Evolutionary conservation across 2,113 vertebrate species (phyloP).

Genomic region (Corynorhinus townsendii): DNA sequence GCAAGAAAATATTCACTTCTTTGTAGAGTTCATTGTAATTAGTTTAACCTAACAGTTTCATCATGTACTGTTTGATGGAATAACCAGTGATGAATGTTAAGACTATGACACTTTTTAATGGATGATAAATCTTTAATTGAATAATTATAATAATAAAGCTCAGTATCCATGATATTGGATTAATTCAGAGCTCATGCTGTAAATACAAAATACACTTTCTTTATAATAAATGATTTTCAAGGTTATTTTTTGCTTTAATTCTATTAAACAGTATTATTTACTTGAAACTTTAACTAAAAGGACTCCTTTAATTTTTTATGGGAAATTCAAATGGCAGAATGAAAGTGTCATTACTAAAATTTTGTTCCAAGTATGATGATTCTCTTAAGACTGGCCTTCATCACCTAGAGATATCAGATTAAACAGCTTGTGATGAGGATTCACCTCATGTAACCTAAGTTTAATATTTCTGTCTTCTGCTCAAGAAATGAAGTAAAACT

Average conservation of each 20-base stretch:
- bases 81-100: conserved; percentile 25
- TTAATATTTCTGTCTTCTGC: conserved; percentile 8
- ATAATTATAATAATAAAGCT: not conserved
- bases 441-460: conserved; percentile 27
- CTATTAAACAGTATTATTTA: conserved; percentile 3
- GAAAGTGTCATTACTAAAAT: not conserved
- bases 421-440: not conserved
- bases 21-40: conserved; percentile 31
- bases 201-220: conserved; percentile 29
- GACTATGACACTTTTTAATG: not conserved
- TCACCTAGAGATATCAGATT: conserved; percentile 17
- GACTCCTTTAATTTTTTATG: not conserved
- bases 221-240: conserved; percentile 17
- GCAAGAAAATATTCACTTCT: conserved; percentile 10
- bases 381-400: not conserved
- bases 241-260: not conserved
- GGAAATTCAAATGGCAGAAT: not conserved
- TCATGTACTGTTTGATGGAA: not conserved
- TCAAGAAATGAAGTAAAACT: conserved; percentile 25
- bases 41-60: not conserved
- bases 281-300: conserved; percentile 21
- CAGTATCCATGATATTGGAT: not conserved
- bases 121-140: conserved; percentile 32
- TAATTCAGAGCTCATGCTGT: not conserved
- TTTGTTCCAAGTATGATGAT: not conserved